phyloP scores from a whole-genome alignment of 2,888 invertebrate species.

The Mimas tiliae region DNA sequence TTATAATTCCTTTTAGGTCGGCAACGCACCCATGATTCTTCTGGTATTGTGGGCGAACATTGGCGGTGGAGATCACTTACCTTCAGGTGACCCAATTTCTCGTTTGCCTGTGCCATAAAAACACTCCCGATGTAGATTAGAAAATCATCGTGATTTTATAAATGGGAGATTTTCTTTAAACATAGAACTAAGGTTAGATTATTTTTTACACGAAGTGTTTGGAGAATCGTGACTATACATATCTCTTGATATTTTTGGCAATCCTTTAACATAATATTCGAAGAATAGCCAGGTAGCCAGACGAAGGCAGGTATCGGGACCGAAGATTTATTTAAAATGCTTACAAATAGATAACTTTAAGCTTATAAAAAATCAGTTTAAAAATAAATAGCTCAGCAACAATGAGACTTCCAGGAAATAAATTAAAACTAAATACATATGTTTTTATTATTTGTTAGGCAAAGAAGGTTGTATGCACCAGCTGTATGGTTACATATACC shows the following conservation, averaged over 20 bases:
- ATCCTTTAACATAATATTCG: constrained; percentile 27
- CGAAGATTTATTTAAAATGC: neutral
- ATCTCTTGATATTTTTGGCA: constrained; percentile 1
- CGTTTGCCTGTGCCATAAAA: no score
- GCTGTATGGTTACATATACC: neutral
- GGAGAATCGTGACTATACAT: constrained; percentile 10
- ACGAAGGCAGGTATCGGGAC: constrained; percentile 9
- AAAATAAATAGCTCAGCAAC: no score
- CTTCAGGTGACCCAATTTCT: no score
- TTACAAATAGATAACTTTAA: neutral
- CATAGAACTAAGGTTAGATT: neutral
- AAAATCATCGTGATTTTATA: no score
- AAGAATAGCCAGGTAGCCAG: constrained; percentile 28
- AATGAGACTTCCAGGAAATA: neutral
- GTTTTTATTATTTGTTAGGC: neutral
- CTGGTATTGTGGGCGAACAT: no score
- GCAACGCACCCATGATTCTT: no score
- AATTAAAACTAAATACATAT: neutral
- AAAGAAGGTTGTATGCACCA: neutral
- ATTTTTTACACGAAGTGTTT: constrained; percentile 18
- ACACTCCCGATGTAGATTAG: no score
- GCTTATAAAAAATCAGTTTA: neutral
- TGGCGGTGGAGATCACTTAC: no score
- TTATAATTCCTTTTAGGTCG: no score
- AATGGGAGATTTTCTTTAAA: no score